Conservation (phyloP, 1,140 invertebrate genomes). For the Nylanderia fulva region DNA sequence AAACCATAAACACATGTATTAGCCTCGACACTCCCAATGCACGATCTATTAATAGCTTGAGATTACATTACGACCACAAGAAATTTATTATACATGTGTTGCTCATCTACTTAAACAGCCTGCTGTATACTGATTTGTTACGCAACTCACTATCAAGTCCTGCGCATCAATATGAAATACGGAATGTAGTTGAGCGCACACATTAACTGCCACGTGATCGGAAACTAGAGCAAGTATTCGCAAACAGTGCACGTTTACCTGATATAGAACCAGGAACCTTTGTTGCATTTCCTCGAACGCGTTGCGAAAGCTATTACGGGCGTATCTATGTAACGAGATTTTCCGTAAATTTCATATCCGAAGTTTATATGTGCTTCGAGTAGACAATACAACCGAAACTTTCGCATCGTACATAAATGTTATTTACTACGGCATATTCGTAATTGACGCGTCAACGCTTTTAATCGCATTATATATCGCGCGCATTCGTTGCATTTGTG, state of each 20-base stretch:
- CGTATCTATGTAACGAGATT: conserved; percentile 42
- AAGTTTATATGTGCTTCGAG: conserved; percentile 19
- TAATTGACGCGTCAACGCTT: conserved; percentile 1
- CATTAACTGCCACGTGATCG: conserved; percentile 70
- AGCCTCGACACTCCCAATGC: not conserved
- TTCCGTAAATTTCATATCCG: conserved; percentile 51
- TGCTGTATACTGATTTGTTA: conserved; percentile 27
- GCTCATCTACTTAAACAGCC: conserved; percentile 19
- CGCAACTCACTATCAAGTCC: conserved; percentile 45
- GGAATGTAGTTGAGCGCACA: conserved; percentile 69
- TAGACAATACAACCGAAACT: not conserved
- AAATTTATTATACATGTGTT: conserved; percentile 7
- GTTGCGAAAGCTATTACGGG: conserved; percentile 59
- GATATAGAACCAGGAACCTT: conserved; percentile 69
- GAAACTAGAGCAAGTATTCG: conserved; percentile 72
- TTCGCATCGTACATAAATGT: not conserved
- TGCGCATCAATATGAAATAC: conserved; percentile 71
- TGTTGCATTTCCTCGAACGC: conserved; percentile 59
- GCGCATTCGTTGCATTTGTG: not conserved
- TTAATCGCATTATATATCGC: not conserved
- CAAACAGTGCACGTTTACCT: conserved; percentile 64
- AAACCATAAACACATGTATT: not conserved
- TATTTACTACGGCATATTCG: not conserved
- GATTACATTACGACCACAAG: not conserved
- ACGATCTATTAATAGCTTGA: conserved; percentile 18